Percentiles rank a stretch among this genome's conserved stretches.
phyloP scores from a whole-genome alignment of 2,797 vertebrate genomes.

The Muscicapa comitata region DNA sequence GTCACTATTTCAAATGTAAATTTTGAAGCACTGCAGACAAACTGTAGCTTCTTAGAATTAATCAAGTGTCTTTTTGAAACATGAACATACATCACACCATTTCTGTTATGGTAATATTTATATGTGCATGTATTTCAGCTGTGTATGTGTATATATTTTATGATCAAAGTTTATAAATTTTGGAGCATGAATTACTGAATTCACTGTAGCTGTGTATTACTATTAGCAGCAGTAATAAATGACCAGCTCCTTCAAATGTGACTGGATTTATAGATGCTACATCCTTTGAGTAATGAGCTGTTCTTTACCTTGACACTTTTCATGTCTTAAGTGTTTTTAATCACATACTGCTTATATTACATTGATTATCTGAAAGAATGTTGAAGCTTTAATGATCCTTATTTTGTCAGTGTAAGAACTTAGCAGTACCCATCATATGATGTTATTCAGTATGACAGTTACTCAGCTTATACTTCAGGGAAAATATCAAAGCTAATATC shows the following conservation, averaged over 20 bases:
- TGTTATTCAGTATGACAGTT: conserved; percentile 37
- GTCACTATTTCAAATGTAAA: neutral
- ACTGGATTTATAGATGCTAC: neutral
- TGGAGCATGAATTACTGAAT: neutral
- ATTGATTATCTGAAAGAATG: conserved; percentile 41
- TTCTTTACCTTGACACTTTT: conserved; percentile 12
- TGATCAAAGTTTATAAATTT: neutral
- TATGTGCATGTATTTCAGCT: neutral
- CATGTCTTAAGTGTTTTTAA: conserved; percentile 37
- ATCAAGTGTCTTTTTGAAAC: neutral
- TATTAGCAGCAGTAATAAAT: neutral
- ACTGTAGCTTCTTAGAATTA: neutral
- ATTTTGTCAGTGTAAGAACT: conserved; percentile 29
- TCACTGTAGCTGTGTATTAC: neutral
- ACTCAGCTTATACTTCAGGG: conserved; percentile 46
- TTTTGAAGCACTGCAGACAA: neutral
- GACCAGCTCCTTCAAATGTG: neutral
- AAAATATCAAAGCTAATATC: conserved; percentile 56
- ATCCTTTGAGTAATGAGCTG: conserved; percentile 1
- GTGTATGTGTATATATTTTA: neutral
- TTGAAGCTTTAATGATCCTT: conserved; percentile 29
- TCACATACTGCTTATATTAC: conserved; percentile 15
- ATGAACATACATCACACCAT: neutral
- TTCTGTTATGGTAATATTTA: neutral
- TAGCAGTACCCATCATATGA: conserved; percentile 24